Base-by-base conservation (phyloP, 2,797 vertebrate genomes). In the Cossypha niveicapilla region DNA sequence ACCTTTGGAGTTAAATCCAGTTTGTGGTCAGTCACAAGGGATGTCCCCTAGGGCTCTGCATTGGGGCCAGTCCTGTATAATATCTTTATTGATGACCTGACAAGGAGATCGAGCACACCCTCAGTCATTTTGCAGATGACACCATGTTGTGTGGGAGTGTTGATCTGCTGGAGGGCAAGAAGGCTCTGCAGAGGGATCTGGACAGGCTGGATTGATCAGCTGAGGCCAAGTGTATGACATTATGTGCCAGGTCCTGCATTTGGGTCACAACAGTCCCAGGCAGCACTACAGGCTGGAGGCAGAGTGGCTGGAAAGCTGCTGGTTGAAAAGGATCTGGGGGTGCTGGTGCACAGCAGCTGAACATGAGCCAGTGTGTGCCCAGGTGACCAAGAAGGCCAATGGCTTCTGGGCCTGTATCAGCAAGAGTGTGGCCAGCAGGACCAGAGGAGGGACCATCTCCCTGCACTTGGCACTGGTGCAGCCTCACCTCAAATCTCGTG, bases 71-170 rank as follows among this genome's bases (percentile, higher is more conserved):
- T 39, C 57, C 63, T 45, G 7, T 76, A 23, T 45, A 44, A 19
- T 23, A 27, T 18, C 11, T 51, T 16, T 30, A 32, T 4, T 62
- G 48, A 51, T 63, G 37, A 51, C 32, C 32, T 51, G 63, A 51
- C 14, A 45, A 70, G 27, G 42, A 22, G 28, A 57, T 39, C 0
- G 0, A 22, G 50, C 2, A 1, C 3, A 10, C 18, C 21, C 8
- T 18, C 30, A 19, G 32, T 34, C 30, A 51, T 58, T 89, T 71
- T 63, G 44, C 50, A 71, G 21, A 39, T 5, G 3, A 51, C 63
- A 63, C 37, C 10, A 34, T 34, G 9, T 6, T 39, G 37, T 8
- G 10, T 17, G 6, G 12, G 25, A 37, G 10, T 30, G 32, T 30
- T 65, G 24, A 30, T 66, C 45, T 66, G 24, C 44, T 58, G 42